Conservation (phyloP, 1,140 invertebrate species). For the Heliothis subflexa region DNA sequence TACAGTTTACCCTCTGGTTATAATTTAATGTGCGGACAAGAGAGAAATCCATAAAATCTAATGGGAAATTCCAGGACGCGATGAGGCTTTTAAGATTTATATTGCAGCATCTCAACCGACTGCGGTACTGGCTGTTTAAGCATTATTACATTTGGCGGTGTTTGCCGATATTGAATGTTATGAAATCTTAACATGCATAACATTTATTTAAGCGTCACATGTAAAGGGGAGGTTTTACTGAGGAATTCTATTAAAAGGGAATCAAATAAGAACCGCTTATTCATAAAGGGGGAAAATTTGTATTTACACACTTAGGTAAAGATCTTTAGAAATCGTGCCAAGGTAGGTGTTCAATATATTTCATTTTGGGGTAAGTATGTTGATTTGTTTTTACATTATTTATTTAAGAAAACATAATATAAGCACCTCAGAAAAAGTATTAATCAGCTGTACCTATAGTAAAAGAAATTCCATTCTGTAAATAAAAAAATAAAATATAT, state of each 20-base stretch:
- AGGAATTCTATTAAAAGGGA: not conserved
- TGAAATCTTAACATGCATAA: constrained; percentile 21
- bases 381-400: too few species aligned
- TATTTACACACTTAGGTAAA: too few species aligned
- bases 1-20: constrained; percentile 72
- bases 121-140: constrained; percentile 57
- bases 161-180: constrained; percentile 46
- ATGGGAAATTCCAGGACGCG: constrained; percentile 74
- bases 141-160: constrained; percentile 58
- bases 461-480: too few species aligned
- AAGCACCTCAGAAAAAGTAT: too few species aligned
- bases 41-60: constrained; percentile 81
- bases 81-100: constrained; percentile 76
- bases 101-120: constrained; percentile 62
- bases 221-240: not conserved
- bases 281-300: not conserved
- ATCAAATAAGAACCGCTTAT: not conserved
- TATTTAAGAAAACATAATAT: too few species aligned
- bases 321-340: too few species aligned
- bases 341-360: too few species aligned
- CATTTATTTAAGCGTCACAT: constrained; percentile 32
- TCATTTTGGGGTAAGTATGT: too few species aligned
- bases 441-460: too few species aligned
- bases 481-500: too few species aligned
- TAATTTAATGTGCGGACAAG: constrained; percentile 81